Evolutionary conservation across 2,113 vertebrate genomes (phyloP), one percentile per base, ranked within the genome.

Genomic region (Aldabrachelys gigantea): DNA sequence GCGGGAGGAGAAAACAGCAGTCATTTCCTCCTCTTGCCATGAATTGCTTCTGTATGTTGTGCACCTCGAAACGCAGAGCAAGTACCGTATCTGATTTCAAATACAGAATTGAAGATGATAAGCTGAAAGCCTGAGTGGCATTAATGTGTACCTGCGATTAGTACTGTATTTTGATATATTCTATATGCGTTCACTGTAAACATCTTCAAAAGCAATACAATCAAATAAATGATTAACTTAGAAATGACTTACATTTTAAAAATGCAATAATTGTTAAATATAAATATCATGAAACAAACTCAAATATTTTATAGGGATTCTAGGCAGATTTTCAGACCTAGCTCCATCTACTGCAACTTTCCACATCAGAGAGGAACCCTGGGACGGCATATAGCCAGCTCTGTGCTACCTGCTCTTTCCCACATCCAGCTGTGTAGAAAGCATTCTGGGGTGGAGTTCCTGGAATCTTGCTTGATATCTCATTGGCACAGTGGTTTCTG

Each of bases 1-100:
- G 94, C 95, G 93, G 96, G 96, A 96, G 53, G 95, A 96, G 96
- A 75, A 96, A 93, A 84, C 1, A 97, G 92, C 93, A 94, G 95
- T 84, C 53, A 95, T 97, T 96, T 97, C 96, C 91, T 96, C 96
- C 96, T 94, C 82, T 91, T 87, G 85, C 88, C 95, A 44, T 90
- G 96, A 96, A 93, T 96, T 97, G 96, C 87, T 96, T 96, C 75
- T 95, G 95, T 84, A 54, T 93, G 95, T 91, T 95, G 41, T 47
- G 41, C 24, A 44, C 75, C 72, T 24, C 7, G 72, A 44, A 1
- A 8, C n/a, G 11, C 72, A 41, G 3, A 44, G 3, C 10, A 91
- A 89, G 69, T 22, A 80, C 2, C 9, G 50, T 13, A 89, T 35
- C 16, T 62, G 54, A 53, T 25, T 81, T 85, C 21, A 59, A 82